Percentiles rank a stretch among this genome's conserved stretches.
Evolutionary conservation across 1,140 invertebrate species (phyloP).

Genomic region (Meteorus sp.): DNA sequence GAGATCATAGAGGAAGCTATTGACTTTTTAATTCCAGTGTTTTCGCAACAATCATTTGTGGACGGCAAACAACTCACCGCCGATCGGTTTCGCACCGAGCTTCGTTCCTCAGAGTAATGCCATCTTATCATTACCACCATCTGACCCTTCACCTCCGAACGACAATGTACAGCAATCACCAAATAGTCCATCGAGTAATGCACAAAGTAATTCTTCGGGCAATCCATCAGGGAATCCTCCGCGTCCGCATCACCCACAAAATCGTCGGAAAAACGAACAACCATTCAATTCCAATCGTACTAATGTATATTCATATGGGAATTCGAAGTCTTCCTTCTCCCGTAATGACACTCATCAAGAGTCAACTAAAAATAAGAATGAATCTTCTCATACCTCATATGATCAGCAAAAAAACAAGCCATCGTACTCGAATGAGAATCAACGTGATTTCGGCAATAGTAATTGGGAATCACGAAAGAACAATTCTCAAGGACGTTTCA

Average conservation of each 20-base stretch:
- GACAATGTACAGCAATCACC: constrained; percentile 6
- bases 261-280: constrained; percentile 11
- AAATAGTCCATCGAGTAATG: too few relatives aligned
- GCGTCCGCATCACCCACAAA: neutral
- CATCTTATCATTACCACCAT: constrained; percentile 17
- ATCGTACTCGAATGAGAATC: neutral
- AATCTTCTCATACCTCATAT: neutral
- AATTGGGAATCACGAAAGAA: neutral
- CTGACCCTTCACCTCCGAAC: constrained; percentile 3
- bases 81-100: constrained; percentile 8
- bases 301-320: neutral
- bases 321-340: neutral
- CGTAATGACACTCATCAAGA: neutral
- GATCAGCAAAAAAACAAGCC: neutral
- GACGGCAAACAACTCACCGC: constrained; percentile 20
- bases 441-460: neutral
- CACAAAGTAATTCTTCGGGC: too few relatives aligned
- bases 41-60: constrained; percentile 25
- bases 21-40: constrained; percentile 26
- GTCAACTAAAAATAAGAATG: neutral
- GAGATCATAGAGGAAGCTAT: neutral
- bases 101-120: constrained; percentile 27
- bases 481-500: neutral
- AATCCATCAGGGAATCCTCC: constrained; percentile 20
- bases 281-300: neutral